A percentile compares a stretch with the other conserved stretches of the same genome.
phyloP scores from a whole-genome alignment of 2,888 invertebrate species.

The Cephus spinipes region DNA sequence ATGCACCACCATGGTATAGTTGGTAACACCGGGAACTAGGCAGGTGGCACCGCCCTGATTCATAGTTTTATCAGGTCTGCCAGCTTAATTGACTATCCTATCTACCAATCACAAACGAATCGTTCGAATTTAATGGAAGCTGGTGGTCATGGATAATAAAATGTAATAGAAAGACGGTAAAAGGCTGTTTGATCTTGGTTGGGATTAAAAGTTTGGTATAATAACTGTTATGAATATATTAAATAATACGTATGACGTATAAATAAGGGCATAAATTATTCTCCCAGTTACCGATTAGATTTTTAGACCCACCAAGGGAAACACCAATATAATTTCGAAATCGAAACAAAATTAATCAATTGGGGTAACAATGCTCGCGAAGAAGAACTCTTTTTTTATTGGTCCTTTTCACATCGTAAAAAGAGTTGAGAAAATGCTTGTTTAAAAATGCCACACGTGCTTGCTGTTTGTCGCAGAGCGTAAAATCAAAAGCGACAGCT shows the following conservation, averaged over 20 bases:
- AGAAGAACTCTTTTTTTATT: background rate
- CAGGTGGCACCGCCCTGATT: slow-evolving; percentile 22
- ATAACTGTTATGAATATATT: background rate
- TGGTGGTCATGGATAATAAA: too few relatives aligned
- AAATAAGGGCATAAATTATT: background rate
- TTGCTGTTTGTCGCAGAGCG: slow-evolving; percentile 14
- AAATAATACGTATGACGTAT: background rate
- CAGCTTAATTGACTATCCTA: too few relatives aligned
- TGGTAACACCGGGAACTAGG: slow-evolving; percentile 3
- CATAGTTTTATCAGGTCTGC: slow-evolving; percentile 13
- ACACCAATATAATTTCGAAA: background rate
- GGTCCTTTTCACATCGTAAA: background rate
- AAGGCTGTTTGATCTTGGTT: too few relatives aligned
- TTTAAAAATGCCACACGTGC: slow-evolving; percentile 24
- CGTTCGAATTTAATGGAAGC: too few relatives aligned
- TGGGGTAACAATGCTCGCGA: background rate
- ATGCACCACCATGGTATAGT: background rate
- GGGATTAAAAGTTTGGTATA: too few relatives aligned
- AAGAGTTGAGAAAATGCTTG: slow-evolving; percentile 17
- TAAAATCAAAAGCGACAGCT: slow-evolving; percentile 17
- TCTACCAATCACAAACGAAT: too few relatives aligned
- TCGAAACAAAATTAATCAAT: background rate
- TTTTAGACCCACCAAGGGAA: background rate
- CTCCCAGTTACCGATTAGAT: too few relatives aligned
- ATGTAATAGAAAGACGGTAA: too few relatives aligned